Evolutionary conservation across 2,888 invertebrate species (phyloP).

Genomic region (Dolichopus griseipennis): DNA sequence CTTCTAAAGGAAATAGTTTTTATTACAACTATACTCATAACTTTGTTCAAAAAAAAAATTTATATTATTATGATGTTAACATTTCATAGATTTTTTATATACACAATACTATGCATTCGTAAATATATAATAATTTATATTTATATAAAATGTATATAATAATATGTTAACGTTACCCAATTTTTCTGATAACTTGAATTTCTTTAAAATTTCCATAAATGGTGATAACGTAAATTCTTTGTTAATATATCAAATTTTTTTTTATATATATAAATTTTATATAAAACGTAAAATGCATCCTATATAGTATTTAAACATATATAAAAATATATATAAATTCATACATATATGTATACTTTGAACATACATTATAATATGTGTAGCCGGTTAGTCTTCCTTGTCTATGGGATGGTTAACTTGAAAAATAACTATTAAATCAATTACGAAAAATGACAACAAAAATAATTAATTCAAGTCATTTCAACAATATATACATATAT

Average conservation of each 20-base stretch:
- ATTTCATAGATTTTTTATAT: no score
- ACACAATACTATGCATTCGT: no score
- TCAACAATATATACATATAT: background rate
- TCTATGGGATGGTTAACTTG: constrained; percentile 3
- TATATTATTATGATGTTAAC: no score
- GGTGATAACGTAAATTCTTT: background rate
- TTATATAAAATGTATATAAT: no score
- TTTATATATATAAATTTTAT: background rate
- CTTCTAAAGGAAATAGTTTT: background rate
- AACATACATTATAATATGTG: background rate
- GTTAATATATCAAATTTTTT: background rate
- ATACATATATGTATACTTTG: background rate
- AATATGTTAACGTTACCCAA: background rate
- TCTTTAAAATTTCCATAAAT: background rate
- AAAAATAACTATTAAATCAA: constrained; percentile 6
- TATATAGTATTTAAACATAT: background rate
- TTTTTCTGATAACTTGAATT: background rate
- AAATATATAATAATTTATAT: no score
- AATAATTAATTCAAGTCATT: background rate
- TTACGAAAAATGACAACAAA: constrained; percentile 6
- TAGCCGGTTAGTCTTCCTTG: background rate
- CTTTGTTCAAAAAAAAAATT: background rate
- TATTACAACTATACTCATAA: background rate
- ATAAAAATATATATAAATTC: background rate
- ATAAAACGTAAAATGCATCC: background rate